phyloP scores from a whole-genome alignment of 2,888 invertebrate species.

The Leucania comma region DNA sequence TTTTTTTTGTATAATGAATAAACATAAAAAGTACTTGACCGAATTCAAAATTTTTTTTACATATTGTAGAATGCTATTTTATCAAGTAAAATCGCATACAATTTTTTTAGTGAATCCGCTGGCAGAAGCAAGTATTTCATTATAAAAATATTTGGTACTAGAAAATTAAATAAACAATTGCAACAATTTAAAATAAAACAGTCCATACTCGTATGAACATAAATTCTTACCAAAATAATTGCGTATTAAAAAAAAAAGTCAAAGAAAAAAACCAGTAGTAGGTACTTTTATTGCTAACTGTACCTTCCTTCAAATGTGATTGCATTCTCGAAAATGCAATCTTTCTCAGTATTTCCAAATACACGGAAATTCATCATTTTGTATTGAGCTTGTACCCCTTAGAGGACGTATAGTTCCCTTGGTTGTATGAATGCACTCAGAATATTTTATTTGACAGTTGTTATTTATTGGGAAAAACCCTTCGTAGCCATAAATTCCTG shows the following conservation, averaged over 20 bases:
- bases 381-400: constrained; percentile 24
- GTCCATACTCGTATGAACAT: no score
- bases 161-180: no score
- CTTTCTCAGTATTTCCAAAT: constrained; percentile 72
- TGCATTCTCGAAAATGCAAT: constrained; percentile 78
- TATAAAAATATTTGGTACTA: no score
- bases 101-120: no score
- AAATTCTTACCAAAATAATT: neutral
- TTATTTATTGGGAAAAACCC: constrained; percentile 48
- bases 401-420: constrained; percentile 31
- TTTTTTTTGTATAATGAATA: no score
- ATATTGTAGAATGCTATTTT: no score
- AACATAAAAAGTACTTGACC: no score
- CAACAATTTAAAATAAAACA: neutral
- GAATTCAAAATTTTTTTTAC: no score
- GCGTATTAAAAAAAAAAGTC: neutral
- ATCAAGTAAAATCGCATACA: no score
- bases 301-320: constrained; percentile 66
- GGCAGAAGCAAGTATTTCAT: no score
- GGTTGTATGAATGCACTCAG: constrained; percentile 43
- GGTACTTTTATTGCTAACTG: constrained; percentile 51
- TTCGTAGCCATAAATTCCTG: no score
- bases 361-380: constrained; percentile 50
- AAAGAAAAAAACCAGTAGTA: neutral
- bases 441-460: constrained; percentile 59